Percentiles rank a stretch among this genome's conserved stretches.
Conservation (phyloP, 2,797 vertebrate species). For the Poecilia wingei region DNA sequence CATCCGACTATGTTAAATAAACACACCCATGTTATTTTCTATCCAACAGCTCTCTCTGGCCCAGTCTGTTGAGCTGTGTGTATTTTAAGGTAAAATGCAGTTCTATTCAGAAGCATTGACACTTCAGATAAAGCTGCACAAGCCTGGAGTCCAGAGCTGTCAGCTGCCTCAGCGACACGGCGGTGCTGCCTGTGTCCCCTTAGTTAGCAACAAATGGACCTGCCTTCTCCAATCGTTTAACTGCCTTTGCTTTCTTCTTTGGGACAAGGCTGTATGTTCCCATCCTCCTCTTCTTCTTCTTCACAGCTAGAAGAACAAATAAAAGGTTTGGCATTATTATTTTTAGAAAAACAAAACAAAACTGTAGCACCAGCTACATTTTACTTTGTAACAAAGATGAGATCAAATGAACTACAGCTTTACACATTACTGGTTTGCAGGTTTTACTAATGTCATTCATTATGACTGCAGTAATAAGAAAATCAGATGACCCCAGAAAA, state of each 20-base stretch:
- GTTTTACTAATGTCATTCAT: background rate
- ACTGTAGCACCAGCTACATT: background rate
- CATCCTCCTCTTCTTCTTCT: constrained; percentile 95
- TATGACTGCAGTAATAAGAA: background rate
- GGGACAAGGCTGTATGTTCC: constrained; percentile 96
- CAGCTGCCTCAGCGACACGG: background rate
- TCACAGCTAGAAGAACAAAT: constrained; percentile 73
- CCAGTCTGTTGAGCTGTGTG: background rate
- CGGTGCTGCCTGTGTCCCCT: background rate
- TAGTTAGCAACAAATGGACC: background rate
- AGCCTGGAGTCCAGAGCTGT: background rate
- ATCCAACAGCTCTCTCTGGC: background rate
- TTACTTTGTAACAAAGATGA: background rate
- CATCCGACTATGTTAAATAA: background rate
- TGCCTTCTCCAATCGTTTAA: constrained; percentile 90
- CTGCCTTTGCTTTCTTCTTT: constrained; percentile 92
- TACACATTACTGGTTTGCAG: background rate
- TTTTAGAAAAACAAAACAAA: background rate
- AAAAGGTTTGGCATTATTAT: background rate
- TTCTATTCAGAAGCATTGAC: background rate
- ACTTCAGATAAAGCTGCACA: background rate
- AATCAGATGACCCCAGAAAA: background rate
- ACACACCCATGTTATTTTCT: background rate
- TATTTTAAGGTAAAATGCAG: background rate
- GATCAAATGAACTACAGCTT: background rate